Percentiles rank a stretch among this genome's conserved stretches.
Conservation (phyloP, 2,113 vertebrate genomes). For the Odocoileus virginianus region DNA sequence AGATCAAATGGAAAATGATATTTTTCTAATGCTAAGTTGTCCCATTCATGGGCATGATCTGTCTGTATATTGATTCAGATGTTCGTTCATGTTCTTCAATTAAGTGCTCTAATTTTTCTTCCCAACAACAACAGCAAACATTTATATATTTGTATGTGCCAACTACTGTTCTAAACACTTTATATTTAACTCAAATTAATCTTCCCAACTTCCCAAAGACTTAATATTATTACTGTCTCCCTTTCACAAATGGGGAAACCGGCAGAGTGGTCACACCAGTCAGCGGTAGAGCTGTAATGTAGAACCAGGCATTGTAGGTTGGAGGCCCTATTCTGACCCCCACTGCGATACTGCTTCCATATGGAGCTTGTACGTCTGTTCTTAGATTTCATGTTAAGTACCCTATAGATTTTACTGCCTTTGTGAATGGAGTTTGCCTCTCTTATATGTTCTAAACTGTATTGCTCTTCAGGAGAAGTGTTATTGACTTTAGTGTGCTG, state of each 20-base stretch:
- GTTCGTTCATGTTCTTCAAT: neutral
- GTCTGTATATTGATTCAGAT: neutral
- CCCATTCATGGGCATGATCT: neutral
- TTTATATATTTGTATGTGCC: neutral
- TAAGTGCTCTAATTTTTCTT: neutral
- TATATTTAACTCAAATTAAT: neutral
- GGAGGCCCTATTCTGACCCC: accelerated
- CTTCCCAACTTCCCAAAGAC: neutral
- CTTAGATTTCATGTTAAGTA: neutral
- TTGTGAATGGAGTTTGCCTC: neutral
- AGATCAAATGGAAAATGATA: neutral
- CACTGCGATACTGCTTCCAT: neutral
- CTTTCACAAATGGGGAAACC: neutral
- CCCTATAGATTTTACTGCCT: neutral
- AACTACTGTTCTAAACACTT: neutral
- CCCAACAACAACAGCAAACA: neutral
- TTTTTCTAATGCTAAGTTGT: neutral
- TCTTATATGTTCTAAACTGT: neutral
- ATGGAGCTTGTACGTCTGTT: too few relatives aligned
- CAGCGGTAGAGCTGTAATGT: neutral
- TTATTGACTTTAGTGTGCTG: neutral
- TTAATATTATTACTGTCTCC: neutral
- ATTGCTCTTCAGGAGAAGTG: neutral
- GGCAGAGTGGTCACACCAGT: neutral
- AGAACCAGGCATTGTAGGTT: neutral